Percentiles rank a stretch among this genome's conserved stretches.
Evolutionary conservation across 2,888 invertebrate genomes (phyloP).

Genomic region (Spodoptera picta): DNA sequence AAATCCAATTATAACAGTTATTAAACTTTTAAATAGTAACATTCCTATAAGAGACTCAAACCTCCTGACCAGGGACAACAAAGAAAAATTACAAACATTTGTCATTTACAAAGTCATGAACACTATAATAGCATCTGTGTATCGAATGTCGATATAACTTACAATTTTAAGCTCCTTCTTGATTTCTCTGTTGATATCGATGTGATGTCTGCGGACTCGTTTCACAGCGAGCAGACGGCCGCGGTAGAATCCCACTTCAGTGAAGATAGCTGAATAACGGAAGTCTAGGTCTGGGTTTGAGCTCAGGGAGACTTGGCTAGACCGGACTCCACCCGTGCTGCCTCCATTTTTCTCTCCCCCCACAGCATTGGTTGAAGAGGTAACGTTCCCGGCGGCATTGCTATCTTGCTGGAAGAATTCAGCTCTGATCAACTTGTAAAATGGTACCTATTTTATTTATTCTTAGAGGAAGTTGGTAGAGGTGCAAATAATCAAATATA

Average conservation of each 20-base stretch:
- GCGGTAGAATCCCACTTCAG: slow-evolving; percentile 96
- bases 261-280: slow-evolving; percentile 96
- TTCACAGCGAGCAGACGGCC: slow-evolving; percentile 96
- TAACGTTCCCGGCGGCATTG: slow-evolving; percentile 92
- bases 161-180: slow-evolving; percentile 97
- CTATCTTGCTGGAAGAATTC: slow-evolving; percentile 88
- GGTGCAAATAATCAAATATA: neutral
- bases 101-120: too few relatives aligned
- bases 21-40: too few relatives aligned
- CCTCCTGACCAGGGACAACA: too few relatives aligned
- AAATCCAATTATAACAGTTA: too few relatives aligned
- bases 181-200: slow-evolving; percentile 96
- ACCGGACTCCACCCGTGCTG: slow-evolving; percentile 89
- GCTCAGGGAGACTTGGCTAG: slow-evolving; percentile 96
- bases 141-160: slow-evolving; percentile 64
- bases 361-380: slow-evolving; percentile 94
- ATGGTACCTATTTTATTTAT: neutral
- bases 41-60: too few relatives aligned
- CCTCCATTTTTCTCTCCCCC: slow-evolving; percentile 69
- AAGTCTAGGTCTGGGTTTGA: slow-evolving; percentile 98
- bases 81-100: too few relatives aligned
- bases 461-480: neutral
- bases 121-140: too few relatives aligned
- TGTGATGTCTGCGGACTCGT: slow-evolving; percentile 94
- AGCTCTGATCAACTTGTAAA: slow-evolving; percentile 83